phyloP scores from a whole-genome alignment of 2,113 vertebrate species.

The Rhinopithecus roxellana region DNA sequence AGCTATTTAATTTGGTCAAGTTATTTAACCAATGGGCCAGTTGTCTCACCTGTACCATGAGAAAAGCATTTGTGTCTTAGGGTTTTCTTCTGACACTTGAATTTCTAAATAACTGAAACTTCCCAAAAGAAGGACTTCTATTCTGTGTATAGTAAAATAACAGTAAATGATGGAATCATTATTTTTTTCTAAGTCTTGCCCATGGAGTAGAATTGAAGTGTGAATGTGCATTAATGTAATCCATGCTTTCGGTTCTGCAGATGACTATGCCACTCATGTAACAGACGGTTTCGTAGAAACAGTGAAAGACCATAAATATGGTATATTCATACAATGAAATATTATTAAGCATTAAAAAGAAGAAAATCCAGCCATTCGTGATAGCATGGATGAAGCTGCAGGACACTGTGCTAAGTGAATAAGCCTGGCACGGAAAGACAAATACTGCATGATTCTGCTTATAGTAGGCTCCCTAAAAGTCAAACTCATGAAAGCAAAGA shows the following conservation, averaged over 20 bases:
- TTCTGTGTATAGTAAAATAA: not conserved
- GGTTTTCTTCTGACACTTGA: not conserved
- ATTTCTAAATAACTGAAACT: not conserved
- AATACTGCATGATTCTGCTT: not conserved
- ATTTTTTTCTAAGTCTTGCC: not conserved
- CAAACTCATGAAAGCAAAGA: not conserved
- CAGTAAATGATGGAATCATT: not conserved
- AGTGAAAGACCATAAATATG: not conserved
- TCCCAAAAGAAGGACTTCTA: not conserved
- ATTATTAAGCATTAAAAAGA: not conserved
- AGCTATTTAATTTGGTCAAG: not conserved
- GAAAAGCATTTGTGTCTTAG: not conserved
- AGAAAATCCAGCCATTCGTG: not conserved
- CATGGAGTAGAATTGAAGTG: not conserved
- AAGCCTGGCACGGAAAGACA: not conserved
- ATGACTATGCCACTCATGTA: fast-evolving
- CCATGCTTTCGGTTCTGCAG: fast-evolving
- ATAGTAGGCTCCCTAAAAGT: not conserved
- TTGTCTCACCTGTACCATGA: not conserved
- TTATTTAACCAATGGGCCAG: not conserved
- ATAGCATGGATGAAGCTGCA: not conserved
- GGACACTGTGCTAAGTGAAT: not conserved
- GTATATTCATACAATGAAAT: not conserved
- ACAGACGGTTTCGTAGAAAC: not conserved
- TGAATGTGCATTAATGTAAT: fast-evolving